Percentiles rank a stretch among this genome's conserved stretches.
phyloP scores from a whole-genome alignment of 1,140 invertebrate species.

The Reticulitermes speratus region DNA sequence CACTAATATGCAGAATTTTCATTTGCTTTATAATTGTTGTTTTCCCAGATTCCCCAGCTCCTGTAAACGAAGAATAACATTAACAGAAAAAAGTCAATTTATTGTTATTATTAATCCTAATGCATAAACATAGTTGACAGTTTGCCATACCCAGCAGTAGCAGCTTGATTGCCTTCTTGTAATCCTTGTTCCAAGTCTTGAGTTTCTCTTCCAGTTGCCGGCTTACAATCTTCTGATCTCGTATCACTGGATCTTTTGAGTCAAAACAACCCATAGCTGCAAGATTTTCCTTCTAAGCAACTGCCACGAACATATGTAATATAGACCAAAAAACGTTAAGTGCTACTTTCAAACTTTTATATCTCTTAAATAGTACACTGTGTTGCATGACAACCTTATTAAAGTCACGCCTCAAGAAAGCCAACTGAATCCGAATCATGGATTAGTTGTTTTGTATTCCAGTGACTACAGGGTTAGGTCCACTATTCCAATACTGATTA shows the following conservation, averaged over 20 bases:
- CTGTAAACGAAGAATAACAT: slow-evolving; percentile 24
- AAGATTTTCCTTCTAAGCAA: not conserved
- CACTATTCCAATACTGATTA: no score
- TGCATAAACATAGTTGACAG: not conserved
- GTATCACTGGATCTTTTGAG: not conserved
- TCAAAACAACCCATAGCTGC: not conserved
- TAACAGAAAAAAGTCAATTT: not conserved
- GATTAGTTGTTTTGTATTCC: no score
- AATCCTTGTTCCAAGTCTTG: slow-evolving; percentile 45
- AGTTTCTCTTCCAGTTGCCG: slow-evolving; percentile 45
- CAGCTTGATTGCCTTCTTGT: slow-evolving; percentile 59
- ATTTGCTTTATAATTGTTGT: slow-evolving; percentile 82
- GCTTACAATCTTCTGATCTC: slow-evolving; percentile 37
- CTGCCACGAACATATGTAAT: not conserved
- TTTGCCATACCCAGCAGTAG: slow-evolving; percentile 56
- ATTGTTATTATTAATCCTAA: no score
- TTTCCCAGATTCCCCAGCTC: slow-evolving; percentile 68
- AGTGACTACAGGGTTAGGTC: no score
- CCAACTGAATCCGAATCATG: no score
- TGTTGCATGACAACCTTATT: no score
- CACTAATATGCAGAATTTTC: slow-evolving; percentile 74
- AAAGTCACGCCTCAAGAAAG: no score
- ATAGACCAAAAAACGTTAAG: not conserved
- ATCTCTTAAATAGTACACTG: no score
- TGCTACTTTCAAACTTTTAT: no score